These are phyloP conservation scores for Salvelinus alpinus DNA, from an alignment of 2,113 vertebrate genomes.

Conservation along the genomic window DNA sequence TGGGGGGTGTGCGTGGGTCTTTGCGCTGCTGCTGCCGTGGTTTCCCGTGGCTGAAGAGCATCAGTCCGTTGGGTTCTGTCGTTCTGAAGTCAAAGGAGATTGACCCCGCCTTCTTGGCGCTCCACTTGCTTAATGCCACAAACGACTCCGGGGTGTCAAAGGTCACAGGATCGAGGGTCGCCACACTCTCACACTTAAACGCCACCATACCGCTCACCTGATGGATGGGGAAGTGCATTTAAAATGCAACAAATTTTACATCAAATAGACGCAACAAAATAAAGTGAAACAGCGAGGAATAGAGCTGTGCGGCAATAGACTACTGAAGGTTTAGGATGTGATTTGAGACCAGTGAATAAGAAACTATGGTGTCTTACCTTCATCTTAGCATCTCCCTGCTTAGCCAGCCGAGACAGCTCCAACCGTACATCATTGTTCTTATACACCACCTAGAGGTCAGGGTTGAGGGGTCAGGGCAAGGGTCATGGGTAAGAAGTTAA, in stretches of 20 bases:
- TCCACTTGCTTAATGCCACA: constrained; percentile 94
- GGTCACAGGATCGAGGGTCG: constrained; percentile 95
- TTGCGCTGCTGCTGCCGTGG: constrained; percentile 86
- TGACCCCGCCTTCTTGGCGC: constrained; percentile 96
- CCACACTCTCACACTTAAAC: constrained; percentile 97
- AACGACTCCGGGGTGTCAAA: constrained; percentile 97
- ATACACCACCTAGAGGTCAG: constrained; percentile 87
- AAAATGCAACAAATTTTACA: no score
- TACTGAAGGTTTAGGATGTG: neutral
- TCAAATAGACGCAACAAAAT: no score
- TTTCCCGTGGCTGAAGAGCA: constrained; percentile 96
- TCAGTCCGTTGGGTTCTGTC: constrained; percentile 94
- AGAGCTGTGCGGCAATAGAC: no score
- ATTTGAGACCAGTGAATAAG: neutral
- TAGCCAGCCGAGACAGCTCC: constrained; percentile 94
- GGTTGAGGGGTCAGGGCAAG: neutral
- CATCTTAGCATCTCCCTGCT: constrained; percentile 96
- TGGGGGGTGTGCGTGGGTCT: constrained; percentile 91
- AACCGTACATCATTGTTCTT: constrained; percentile 97
- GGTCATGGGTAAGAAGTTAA: constrained; percentile 13
- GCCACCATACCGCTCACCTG: constrained; percentile 92
- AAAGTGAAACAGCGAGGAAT: no score
- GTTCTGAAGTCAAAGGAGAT: constrained; percentile 98
- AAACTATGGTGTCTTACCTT: constrained; percentile 64
- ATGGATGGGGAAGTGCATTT: neutral